Percentiles rank a stretch among this genome's conserved stretches.
phyloP scores from a whole-genome alignment of 1,140 invertebrate species.

The Parapsyche elsis region DNA sequence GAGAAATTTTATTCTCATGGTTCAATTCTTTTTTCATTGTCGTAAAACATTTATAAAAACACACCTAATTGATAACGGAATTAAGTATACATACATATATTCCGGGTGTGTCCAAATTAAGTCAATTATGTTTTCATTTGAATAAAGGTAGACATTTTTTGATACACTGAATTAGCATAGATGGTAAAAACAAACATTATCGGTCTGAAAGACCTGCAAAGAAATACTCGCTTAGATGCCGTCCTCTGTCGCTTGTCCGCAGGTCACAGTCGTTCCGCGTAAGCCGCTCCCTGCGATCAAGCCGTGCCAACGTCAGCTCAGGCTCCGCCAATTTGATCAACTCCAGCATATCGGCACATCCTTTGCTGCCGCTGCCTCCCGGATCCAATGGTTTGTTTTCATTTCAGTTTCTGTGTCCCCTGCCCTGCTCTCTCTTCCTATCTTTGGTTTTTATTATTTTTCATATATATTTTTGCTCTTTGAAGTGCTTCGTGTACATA shows the following conservation, averaged over 20 bases:
- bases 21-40: neutral
- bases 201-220: slow-evolving; percentile 15
- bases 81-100: neutral
- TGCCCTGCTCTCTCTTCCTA: slow-evolving; percentile 14
- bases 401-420: slow-evolving; percentile 44
- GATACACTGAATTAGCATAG: too few relatives aligned
- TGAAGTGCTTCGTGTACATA: slow-evolving; percentile 9
- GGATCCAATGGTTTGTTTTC: slow-evolving; percentile 66
- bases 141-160: too few relatives aligned
- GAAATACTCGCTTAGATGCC: slow-evolving; percentile 58
- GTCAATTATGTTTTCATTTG: too few relatives aligned
- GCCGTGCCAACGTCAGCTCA: slow-evolving; percentile 68
- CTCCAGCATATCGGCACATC: slow-evolving; percentile 84
- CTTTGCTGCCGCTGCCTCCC: slow-evolving; percentile 79
- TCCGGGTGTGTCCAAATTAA: neutral
- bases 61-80: neutral
- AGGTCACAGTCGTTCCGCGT: slow-evolving; percentile 88
- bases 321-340: slow-evolving; percentile 75
- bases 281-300: slow-evolving; percentile 69
- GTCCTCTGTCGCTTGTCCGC: slow-evolving; percentile 79
- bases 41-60: neutral
- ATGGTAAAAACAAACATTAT: neutral
- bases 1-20: neutral
- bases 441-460: neutral
- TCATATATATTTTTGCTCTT: slow-evolving; percentile 5